Base-by-base conservation (phyloP, 2,888 invertebrate genomes). In the Tetanocera ferruginea region DNA sequence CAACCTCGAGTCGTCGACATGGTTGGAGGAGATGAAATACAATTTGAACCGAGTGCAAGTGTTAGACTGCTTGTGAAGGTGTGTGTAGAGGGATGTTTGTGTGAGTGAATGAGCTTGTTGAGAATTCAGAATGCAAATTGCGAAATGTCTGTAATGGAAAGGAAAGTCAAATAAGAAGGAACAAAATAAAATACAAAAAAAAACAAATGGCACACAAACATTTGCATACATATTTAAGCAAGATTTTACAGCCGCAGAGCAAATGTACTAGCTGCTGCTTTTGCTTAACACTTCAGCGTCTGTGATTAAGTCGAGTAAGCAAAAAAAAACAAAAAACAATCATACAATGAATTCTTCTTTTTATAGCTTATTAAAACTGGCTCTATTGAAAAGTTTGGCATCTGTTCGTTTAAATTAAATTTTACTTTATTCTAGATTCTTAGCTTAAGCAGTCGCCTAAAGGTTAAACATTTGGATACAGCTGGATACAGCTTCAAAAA, bases 41-140 rank as follows among this genome's bases (percentile, higher is more conserved):
- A 55, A 55, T n/a, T 19, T n/a, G 9, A 55, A 55, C 55, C 55
- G 8, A 55, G 6, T 19, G n/a, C 55, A 55, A 23, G 8, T 55
- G 55, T 19, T 55, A n/a, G 43, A 43, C 43, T 14, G 37, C 1
- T 37, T 37, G 37, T 8, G 37, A 37, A 37, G 37, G 37, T 37
- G 37, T 43, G 43, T 43, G 43, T 11, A 2, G 1, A 43, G 11
- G 43, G 0, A 3, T 43, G 14, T 43, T 11, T 43, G 43, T 3
- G 11, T 43, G 11, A 1, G 43, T 43, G 43, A 11, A 2, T 43
- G 2, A 2, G 43, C 43, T 43, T 43, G 55, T 23, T 31, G 3
- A 28, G 3, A 64, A 64, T 64, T 66, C n/a, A 34, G 9, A 14
- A 66, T 31, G 64, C 64, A 66, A 66, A 66, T 66, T 31, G n/a